Conservation (phyloP, 30 jellyfish, hydroid and myxozoan species). For the Aurelia coerulea region DNA sequence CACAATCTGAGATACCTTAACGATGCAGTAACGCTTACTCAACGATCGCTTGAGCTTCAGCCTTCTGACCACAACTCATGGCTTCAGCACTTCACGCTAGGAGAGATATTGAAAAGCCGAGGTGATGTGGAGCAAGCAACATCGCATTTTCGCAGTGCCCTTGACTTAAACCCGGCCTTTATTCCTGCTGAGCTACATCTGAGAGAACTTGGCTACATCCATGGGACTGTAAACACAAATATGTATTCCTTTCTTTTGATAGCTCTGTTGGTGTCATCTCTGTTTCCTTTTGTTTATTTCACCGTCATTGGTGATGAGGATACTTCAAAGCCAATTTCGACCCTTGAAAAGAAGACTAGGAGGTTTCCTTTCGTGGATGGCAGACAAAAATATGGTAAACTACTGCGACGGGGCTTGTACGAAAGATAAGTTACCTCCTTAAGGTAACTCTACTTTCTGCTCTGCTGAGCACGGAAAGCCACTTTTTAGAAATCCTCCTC, state of each 20-base stretch:
- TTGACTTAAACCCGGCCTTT: constrained; percentile 87
- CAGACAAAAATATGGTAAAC: too few species aligned
- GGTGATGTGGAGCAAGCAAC: constrained; percentile 87
- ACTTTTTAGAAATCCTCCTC: too few species aligned
- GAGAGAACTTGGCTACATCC: constrained; percentile 69
- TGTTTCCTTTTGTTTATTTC: constrained; percentile 69
- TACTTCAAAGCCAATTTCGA: constrained; percentile 1
- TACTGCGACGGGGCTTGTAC: too few species aligned
- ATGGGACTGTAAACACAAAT: constrained; percentile 48
- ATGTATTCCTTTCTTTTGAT: constrained; percentile 41
- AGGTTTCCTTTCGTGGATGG: too few species aligned
- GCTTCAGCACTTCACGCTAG: constrained; percentile 95
- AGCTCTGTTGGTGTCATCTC: constrained; percentile 50
- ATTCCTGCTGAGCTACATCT: constrained; percentile 86
- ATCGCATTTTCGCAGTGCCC: constrained; percentile 76
- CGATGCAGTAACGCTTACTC: constrained; percentile 85
- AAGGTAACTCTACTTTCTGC: too few species aligned
- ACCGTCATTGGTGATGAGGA: constrained; percentile 70
- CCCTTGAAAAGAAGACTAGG: too few species aligned
- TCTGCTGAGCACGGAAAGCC: too few species aligned
- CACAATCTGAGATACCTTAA: constrained; percentile 74
- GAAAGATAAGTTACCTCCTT: too few species aligned
- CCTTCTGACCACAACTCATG: constrained; percentile 83
- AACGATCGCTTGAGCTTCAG: constrained; percentile 79
- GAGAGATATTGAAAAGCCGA: constrained; percentile 70